Conservation (phyloP, 2,113 vertebrate species). For the Callipepla californica region DNA sequence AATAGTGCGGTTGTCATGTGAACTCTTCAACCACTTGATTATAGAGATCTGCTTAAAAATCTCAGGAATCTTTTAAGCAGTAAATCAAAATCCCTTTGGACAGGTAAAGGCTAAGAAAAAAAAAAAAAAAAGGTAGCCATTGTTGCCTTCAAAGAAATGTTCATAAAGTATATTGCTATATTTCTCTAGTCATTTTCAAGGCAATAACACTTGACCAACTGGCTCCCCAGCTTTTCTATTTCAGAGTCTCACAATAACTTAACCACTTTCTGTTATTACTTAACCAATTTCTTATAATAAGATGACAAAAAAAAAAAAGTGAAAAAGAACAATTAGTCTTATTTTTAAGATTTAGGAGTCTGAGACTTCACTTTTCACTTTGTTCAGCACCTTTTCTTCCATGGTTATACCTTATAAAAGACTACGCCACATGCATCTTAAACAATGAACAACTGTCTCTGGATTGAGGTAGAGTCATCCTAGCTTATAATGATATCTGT, state of each 20-base stretch:
- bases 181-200: neutral
- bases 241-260: neutral
- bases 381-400: neutral
- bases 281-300: neutral
- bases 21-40: neutral
- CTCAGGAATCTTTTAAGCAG: neutral
- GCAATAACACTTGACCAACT: fast-evolving
- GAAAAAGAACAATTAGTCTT: neutral
- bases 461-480: neutral
- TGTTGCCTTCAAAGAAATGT: neutral
- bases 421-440: neutral
- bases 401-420: neutral
- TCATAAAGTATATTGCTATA: neutral
- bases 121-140: neutral
- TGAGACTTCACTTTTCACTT: neutral
- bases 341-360: neutral
- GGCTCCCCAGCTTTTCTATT: neutral
- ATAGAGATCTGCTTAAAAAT: neutral
- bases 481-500: neutral
- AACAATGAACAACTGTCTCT: neutral
- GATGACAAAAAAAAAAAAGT: neutral
- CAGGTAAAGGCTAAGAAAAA: neutral
- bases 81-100: neutral
- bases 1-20: neutral
- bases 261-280: neutral